A percentile compares a stretch with the other conserved stretches of the same genome.
Evolutionary conservation across 2,797 vertebrate species (phyloP).

Genomic region (Etheostoma perlongum): DNA sequence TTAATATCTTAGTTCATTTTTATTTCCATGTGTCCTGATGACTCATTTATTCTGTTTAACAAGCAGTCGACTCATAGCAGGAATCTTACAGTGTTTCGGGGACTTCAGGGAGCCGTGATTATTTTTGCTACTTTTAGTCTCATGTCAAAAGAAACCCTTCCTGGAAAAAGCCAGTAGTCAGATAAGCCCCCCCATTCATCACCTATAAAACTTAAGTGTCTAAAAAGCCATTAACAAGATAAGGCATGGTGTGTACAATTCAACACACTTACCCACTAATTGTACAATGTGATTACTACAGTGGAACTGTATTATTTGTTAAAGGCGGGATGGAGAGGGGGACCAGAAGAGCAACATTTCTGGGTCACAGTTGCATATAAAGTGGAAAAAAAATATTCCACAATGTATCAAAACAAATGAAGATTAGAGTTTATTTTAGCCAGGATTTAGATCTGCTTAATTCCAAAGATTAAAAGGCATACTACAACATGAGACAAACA

Average conservation of each 20-base stretch:
- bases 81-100: neutral
- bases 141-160: constrained; percentile 29
- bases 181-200: constrained; percentile 73
- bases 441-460: neutral
- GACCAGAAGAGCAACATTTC: neutral
- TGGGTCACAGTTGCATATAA: neutral
- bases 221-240: constrained; percentile 80
- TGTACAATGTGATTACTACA: constrained; percentile 11
- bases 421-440: neutral
- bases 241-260: constrained; percentile 54
- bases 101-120: constrained; percentile 2
- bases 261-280: constrained; percentile 41
- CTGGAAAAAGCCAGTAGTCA: constrained; percentile 67
- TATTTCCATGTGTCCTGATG: neutral
- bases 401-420: neutral
- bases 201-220: constrained; percentile 71
- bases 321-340: neutral
- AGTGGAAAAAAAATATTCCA: neutral
- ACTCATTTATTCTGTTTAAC: neutral
- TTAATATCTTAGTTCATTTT: neutral
- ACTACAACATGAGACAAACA: neutral
- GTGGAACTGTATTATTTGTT: neutral
- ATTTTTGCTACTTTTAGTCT: constrained; percentile 27
- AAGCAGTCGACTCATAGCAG: constrained; percentile 9
- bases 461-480: neutral